phyloP scores from a whole-genome alignment of 2,797 vertebrate genomes.

The Myotis vivesi region DNA sequence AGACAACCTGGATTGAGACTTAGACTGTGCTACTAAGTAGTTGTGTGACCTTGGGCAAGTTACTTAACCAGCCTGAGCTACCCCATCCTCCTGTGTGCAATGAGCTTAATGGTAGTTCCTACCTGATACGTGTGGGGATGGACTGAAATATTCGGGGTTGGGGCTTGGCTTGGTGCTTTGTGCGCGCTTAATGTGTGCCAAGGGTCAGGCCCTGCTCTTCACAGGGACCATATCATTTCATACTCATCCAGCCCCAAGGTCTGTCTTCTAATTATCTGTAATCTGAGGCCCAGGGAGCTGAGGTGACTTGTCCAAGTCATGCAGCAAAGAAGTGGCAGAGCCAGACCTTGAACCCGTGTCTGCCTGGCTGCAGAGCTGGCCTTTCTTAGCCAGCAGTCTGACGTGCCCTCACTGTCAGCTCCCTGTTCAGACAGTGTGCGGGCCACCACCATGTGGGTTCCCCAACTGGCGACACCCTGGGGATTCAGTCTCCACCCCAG shows the following conservation, averaged over 20 bases:
- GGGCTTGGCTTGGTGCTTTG: not conserved
- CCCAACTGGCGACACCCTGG: not conserved
- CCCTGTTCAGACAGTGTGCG: not conserved
- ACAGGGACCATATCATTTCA: not conserved
- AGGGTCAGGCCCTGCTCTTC: not conserved
- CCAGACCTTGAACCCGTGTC: not conserved
- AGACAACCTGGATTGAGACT: not conserved
- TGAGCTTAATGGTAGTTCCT: not conserved
- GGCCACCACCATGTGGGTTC: not conserved
- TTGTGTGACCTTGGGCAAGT: not conserved
- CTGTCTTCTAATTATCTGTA: not conserved
- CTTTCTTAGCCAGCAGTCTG: not conserved
- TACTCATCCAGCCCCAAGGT: not conserved
- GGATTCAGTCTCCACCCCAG: not conserved
- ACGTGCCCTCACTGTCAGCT: not conserved
- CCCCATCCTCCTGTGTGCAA: not conserved
- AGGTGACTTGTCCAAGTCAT: not conserved
- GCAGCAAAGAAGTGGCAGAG: not conserved
- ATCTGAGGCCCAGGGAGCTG: not conserved
- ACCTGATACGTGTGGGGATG: not conserved
- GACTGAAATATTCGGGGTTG: not conserved
- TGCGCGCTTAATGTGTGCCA: not conserved
- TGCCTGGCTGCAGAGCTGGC: not conserved
- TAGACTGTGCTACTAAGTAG: not conserved
- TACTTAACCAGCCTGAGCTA: not conserved